Evolutionary conservation across 92 coral and sea anemone species (phyloP), one percentile per base, ranked within the genome.

Genomic region (Scolanthus callimorphus): DNA sequence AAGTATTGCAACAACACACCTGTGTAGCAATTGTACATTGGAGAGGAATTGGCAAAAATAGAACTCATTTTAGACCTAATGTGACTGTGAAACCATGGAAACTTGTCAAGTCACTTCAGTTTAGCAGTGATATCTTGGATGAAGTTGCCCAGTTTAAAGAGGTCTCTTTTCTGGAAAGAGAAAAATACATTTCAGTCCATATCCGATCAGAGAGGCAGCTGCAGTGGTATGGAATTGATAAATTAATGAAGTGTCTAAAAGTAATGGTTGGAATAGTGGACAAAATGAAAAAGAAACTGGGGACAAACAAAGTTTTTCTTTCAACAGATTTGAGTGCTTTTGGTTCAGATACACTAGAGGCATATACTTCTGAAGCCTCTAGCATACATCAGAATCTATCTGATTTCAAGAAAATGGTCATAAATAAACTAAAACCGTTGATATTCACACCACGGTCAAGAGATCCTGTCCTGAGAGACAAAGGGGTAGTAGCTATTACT

Each of bases 161-260:
- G 8, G 72, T 77, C 20, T 27, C 61, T 0, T 79, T 79, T 25
- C 49, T 86, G 1, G 82, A 73, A 8, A 75, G 62, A 12, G 60
- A 65, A 22, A 80, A 79, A 11, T 92, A 80, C 12, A 70, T 92
- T 34, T 80, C 91, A 11, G 49, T 92, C 22, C 98, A 92, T 28
- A 70, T 92, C 20, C 83, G 98, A 0, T 79, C 98, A 30, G 98
- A 92, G 56, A 82, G 98, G 26, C 96, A 92, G 46, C 63, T 92
- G 2, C 83, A 76, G 28, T 92, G 98, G 98, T 92, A 92, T 56
- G 88, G 92, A 15, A 67, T 69, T 8, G 76, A 70, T 27, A 72
- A 78, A 45, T 26, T 89, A 13, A 46, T 59, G 15, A 79, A 54
- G 31, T 92, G 98, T 47, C 44, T 92, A 37, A 43, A 78, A 27